Evolutionary conservation across 2,888 invertebrate species (phyloP).

Genomic region (Erebia epiphron): DNA sequence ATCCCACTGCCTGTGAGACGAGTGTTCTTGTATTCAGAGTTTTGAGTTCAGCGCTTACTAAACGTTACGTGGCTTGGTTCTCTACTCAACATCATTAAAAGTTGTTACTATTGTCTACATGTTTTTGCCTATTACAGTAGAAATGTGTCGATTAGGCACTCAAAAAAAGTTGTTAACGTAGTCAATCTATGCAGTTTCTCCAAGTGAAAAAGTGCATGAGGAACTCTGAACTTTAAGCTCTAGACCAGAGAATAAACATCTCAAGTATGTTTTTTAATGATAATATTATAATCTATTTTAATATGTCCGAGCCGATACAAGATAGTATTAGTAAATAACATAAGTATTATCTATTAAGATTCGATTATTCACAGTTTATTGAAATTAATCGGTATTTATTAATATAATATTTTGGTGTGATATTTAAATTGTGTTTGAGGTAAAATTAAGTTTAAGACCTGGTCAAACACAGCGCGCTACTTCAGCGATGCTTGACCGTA

Average conservation of each 20-base stretch:
- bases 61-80: neutral
- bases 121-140: too few species aligned
- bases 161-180: too few species aligned
- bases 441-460: neutral
- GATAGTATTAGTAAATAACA: conserved; percentile 10
- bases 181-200: too few species aligned
- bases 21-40: neutral
- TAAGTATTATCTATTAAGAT: conserved; percentile 11
- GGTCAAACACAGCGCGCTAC: neutral
- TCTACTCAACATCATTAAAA: too few species aligned
- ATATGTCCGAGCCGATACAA: conserved; percentile 3
- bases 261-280: neutral
- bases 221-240: neutral
- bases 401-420: conserved; percentile 62
- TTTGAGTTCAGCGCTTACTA: neutral
- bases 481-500: too few species aligned
- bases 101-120: too few species aligned
- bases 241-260: too few species aligned
- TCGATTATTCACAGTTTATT: neutral
- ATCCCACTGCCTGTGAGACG: neutral
- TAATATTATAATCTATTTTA: neutral
- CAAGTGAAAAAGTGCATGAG: neutral
- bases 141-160: too few species aligned
- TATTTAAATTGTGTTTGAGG: conserved; percentile 47
- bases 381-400: conserved; percentile 20